Evolutionary conservation across 2,888 invertebrate species (phyloP).

Genomic region (Trichogramma dendrolimi): DNA sequence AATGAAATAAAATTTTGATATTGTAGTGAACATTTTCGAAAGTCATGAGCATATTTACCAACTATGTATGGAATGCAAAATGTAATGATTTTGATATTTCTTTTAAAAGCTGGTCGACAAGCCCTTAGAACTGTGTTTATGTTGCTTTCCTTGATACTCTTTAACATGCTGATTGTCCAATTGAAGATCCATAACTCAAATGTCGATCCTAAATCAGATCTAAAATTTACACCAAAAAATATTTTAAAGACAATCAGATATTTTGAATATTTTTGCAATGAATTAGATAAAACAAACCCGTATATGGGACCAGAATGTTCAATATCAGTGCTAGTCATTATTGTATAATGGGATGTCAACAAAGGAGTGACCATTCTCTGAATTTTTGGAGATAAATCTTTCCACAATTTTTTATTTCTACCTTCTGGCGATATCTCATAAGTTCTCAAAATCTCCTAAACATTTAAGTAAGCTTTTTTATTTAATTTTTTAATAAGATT

Average conservation of each 20-base stretch:
- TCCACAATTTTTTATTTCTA: conserved; percentile 65
- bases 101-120: conserved; percentile 71
- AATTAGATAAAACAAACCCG: conserved; percentile 38
- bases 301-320: conserved; percentile 49
- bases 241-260: neutral
- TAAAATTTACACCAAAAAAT: neutral
- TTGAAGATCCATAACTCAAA: conserved; percentile 74
- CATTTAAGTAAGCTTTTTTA: neutral
- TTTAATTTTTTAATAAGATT: neutral
- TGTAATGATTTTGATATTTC: conserved; percentile 67
- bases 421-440: conserved; percentile 66
- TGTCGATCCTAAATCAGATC: conserved; percentile 64
- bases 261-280: neutral
- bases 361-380: conserved; percentile 74
- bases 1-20: neutral
- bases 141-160: conserved; percentile 59
- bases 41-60: conserved; percentile 35
- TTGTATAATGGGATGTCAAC: conserved; percentile 61
- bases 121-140: conserved; percentile 63
- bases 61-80: conserved; percentile 74
- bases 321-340: conserved; percentile 36
- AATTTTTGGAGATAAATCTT: conserved; percentile 66
- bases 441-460: conserved; percentile 67
- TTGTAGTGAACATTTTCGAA: neutral
- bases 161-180: conserved; percentile 70